These are phyloP conservation scores for Globodera ellingtonae DNA, from an alignment of 1,140 invertebrate genomes.

Conservation along the genomic window DNA sequence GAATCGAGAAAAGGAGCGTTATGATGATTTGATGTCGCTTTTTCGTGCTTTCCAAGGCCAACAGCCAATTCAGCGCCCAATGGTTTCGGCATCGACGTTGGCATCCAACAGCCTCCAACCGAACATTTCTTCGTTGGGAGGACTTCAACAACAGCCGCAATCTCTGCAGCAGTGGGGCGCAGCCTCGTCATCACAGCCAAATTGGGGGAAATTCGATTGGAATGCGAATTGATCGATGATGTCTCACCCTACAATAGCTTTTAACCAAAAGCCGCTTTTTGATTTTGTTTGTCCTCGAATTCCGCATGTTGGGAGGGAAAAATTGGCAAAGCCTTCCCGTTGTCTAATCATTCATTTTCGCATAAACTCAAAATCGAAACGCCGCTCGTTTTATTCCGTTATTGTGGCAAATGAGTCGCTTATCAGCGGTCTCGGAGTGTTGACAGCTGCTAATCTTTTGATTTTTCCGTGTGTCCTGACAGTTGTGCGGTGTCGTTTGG, in stretches of 20 bases:
- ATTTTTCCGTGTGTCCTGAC: background rate
- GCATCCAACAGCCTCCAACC: constrained; percentile 1
- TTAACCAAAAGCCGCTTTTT: no score
- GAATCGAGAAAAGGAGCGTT: constrained; percentile 54
- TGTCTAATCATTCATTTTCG: background rate
- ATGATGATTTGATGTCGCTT: constrained; percentile 40
- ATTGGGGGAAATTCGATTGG: constrained; percentile 24
- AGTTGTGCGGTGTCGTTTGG: background rate
- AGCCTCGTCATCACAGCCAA: background rate
- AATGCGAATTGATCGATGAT: constrained; percentile 1
- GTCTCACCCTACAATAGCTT: background rate
- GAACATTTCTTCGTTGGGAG: constrained; percentile 3
- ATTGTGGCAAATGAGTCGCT: background rate
- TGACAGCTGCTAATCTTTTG: background rate
- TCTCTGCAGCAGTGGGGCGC: constrained; percentile 17
- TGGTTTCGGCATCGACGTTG: constrained; percentile 4
- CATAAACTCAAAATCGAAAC: background rate
- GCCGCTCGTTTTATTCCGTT: background rate
- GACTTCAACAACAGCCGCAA: constrained; percentile 14
- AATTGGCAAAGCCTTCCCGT: background rate
- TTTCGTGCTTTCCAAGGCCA: constrained; percentile 20
- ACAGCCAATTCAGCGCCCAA: constrained; percentile 1
- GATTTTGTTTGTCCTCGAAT: background rate
- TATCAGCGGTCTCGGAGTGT: background rate
- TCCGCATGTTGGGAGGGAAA: background rate